phyloP scores from a whole-genome alignment of 53 echinoderm and acorn worm genomes.

The Mesocentrotus franciscanus region DNA sequence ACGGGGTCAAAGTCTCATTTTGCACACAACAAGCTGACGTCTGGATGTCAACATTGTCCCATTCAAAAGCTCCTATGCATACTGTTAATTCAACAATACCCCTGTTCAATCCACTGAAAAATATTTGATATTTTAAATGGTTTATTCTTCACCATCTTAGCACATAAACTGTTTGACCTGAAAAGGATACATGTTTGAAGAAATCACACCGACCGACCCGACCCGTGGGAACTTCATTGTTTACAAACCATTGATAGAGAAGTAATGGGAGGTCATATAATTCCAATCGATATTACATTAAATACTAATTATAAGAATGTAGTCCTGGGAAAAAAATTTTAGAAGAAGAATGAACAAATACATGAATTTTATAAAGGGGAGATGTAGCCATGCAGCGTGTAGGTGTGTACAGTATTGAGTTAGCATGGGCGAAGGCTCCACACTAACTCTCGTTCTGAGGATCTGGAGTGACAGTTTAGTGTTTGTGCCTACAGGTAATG shows the following conservation, averaged over 20 bases:
- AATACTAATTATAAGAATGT: too few species aligned
- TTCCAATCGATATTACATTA: too few species aligned
- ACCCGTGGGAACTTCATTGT: neutral
- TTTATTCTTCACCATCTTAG: neutral
- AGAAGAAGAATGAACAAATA: too few species aligned
- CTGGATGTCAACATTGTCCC: neutral
- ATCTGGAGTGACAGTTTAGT: too few species aligned
- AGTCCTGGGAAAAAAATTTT: too few species aligned
- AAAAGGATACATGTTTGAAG: neutral
- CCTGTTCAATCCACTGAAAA: neutral
- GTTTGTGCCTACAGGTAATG: too few species aligned
- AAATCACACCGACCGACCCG: neutral
- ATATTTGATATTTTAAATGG: conserved; percentile 15
- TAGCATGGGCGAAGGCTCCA: too few species aligned
- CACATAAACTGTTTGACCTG: conserved; percentile 5
- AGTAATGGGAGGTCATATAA: too few species aligned
- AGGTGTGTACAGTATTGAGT: too few species aligned
- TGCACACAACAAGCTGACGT: neutral
- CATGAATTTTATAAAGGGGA: too few species aligned
- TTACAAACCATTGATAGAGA: neutral
- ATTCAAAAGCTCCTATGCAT: neutral
- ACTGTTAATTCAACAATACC: neutral
- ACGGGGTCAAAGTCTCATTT: conserved; percentile 16
- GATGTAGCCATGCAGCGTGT: too few species aligned
- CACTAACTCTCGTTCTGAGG: too few species aligned